Conservation (phyloP, 2,888 invertebrate species). For the Tenodera sinensis region DNA sequence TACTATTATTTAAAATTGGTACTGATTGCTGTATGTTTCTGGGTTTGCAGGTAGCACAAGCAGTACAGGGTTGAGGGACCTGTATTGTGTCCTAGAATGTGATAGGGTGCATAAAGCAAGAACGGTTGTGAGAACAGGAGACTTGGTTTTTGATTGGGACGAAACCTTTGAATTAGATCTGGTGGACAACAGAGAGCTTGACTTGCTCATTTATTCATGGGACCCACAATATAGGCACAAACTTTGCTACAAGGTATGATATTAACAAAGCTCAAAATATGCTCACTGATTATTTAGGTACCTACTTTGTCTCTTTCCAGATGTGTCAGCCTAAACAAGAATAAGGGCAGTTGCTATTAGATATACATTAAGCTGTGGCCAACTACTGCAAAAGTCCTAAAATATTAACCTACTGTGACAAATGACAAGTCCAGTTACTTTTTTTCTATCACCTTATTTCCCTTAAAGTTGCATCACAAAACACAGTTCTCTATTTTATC, state of each 20-base stretch:
- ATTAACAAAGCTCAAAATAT: background rate
- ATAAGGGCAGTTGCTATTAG: no score
- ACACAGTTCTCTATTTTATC: no score
- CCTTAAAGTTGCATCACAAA: no score
- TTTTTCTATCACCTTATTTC: no score
- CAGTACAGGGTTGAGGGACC: conserved; percentile 64
- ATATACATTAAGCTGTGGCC: no score
- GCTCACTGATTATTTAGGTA: background rate
- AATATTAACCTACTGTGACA: no score
- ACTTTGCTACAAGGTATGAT: conserved; percentile 74
- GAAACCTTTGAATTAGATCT: conserved; percentile 97
- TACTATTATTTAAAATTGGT: no score
- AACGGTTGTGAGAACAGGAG: conserved; percentile 93
- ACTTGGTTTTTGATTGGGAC: conserved; percentile 98
- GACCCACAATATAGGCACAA: conserved; percentile 97
- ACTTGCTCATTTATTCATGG: conserved; percentile 97
- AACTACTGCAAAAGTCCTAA: no score
- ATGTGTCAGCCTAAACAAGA: no score
- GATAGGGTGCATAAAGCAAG: conserved; percentile 95
- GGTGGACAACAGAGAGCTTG: conserved; percentile 89
- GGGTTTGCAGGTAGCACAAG: conserved; percentile 42
- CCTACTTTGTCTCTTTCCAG: background rate
- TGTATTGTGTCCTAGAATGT: conserved; percentile 97
- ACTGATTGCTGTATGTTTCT: no score
- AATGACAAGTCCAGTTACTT: no score